Base-by-base conservation (phyloP, 2,888 invertebrate species). In the Nesidiocoris tenuis region DNA sequence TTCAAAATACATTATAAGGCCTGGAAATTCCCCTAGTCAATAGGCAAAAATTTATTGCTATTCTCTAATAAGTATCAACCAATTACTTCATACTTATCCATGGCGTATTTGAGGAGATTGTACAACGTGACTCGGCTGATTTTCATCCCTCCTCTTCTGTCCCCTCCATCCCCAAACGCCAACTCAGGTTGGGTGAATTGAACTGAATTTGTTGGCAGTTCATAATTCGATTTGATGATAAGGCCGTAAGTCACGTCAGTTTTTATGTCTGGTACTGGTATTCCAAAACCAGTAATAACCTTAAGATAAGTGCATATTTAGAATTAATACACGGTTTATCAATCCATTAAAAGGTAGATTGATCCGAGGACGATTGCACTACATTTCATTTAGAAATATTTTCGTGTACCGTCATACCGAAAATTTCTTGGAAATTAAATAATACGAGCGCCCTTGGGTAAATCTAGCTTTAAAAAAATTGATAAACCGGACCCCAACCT, bases 181-280 rank as follows among this genome's bases (percentile, higher is more conserved):
- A 78, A 78, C 12, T 79, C 79, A 2, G 85, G 84, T 75, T 85
- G 85, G 1, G 88, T 88, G 79, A 87, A 88, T 81, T 87, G 85
- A 0, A 87, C 83, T 79, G 87, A 87, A 81, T 90, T 90, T 72
- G 87, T 87, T 3, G 90, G 90, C 77, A 90, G 83, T 78, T 87
- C 85, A 83, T 90, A 90, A 82, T 89, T 89, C 78, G 89, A 88
- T 82, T 90, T 90, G 24, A 90, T 86, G 18, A 89, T 89, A 9
- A 88, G 87, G 0, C 90, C 90, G 54, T 89, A 85, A 16, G 89
- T 88, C 3, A 90, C 87, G 79, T 89, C 85, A 81, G 87, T 87
- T 82, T 87, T 87, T 17, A 88, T 83, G 81, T 89, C 89, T 24
- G 79, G 78, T 7, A 90, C 87, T 1, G 90, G 90, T 23, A 90